These are phyloP conservation scores for Carduelis carduelis DNA, from an alignment of 2,797 vertebrate genomes.

Conservation along the genomic window DNA sequence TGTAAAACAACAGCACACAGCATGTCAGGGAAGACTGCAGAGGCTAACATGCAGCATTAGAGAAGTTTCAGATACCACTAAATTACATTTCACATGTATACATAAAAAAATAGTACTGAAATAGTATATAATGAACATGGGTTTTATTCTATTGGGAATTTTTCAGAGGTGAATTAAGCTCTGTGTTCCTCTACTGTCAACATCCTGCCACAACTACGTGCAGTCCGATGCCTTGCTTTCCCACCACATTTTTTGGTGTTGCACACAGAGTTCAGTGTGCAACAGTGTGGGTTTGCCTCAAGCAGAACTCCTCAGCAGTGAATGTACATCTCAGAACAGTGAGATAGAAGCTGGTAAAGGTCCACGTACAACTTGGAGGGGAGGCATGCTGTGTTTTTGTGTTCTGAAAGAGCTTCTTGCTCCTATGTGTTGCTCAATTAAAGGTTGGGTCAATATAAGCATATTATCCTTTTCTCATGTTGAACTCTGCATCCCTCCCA, in stretches of 20 bases:
- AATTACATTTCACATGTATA: background rate
- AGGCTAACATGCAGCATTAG: background rate
- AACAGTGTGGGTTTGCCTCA: background rate
- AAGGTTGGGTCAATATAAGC: background rate
- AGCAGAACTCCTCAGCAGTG: background rate
- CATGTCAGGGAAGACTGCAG: background rate
- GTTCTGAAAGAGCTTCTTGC: background rate
- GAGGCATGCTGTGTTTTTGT: background rate
- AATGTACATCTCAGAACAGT: background rate
- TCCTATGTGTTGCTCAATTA: background rate
- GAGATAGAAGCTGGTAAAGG: background rate
- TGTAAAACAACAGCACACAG: background rate
- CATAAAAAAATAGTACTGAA: background rate
- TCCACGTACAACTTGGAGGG: background rate
- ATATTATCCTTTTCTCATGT: background rate
- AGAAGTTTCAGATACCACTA: background rate
- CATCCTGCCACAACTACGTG: fast-evolving
- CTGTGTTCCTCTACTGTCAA: background rate
- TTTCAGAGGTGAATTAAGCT: background rate
- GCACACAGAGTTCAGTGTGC: background rate
- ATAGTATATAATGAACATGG: background rate
- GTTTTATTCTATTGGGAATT: background rate
- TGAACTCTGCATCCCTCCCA: background rate
- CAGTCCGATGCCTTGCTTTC: background rate
- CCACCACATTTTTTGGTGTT: background rate